Conservation (phyloP, 2,113 vertebrate genomes). For the Ovibos moschatus region DNA sequence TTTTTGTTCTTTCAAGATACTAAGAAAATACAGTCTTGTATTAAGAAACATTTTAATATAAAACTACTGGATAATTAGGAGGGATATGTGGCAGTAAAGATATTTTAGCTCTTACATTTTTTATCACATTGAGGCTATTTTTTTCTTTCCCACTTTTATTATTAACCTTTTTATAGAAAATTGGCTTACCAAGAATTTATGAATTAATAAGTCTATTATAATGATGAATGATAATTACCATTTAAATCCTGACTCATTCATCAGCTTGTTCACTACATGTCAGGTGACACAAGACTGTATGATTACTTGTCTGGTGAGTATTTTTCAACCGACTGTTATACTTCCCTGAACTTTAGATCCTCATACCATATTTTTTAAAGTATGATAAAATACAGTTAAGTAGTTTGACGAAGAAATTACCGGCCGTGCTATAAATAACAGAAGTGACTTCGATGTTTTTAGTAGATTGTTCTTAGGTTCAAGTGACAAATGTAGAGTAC, state of each 20-base stretch:
- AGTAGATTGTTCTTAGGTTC: conserved; percentile 58
- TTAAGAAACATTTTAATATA: conserved; percentile 73
- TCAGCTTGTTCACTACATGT: conserved; percentile 81
- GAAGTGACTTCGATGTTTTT: conserved; percentile 65
- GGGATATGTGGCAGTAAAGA: conserved; percentile 72
- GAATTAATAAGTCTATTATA: conserved; percentile 88
- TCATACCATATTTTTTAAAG: conserved; percentile 73
- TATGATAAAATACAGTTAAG: conserved; percentile 65
- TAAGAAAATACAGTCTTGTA: conserved; percentile 10
- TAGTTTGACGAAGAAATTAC: conserved; percentile 60
- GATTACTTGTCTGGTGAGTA: conserved; percentile 81
- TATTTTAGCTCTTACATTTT: conserved; percentile 83
- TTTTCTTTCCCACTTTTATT: conserved; percentile 81
- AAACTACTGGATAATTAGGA: conserved; percentile 74
- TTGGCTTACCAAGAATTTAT: conserved; percentile 87
- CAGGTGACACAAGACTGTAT: conserved; percentile 81
- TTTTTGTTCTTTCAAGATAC: conserved; percentile 38
- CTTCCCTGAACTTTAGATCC: conserved; percentile 79
- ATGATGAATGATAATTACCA: conserved; percentile 88
- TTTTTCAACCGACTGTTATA: conserved; percentile 80
- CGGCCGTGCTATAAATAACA: conserved; percentile 42
- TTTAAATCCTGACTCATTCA: conserved; percentile 86
- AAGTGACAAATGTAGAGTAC: conserved; percentile 26
- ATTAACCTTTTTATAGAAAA: conserved; percentile 87
- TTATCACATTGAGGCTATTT: conserved; percentile 81